phyloP scores from a whole-genome alignment of 2,797 vertebrate genomes.

The Chaenodraco wilsoni region DNA sequence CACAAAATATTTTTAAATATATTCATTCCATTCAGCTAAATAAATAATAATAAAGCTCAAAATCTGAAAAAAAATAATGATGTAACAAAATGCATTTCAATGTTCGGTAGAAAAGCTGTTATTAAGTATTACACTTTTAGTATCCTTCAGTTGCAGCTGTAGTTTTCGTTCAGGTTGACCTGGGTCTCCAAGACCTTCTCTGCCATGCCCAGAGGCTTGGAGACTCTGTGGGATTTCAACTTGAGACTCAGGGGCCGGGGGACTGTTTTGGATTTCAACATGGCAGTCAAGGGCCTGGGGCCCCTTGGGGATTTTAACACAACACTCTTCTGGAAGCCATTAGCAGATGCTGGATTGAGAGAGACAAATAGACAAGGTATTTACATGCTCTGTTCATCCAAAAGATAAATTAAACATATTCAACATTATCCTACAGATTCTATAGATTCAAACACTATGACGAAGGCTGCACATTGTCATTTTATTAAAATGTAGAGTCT shows the following conservation, averaged over 20 bases:
- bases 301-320: slow-evolving; percentile 28
- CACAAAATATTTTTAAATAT: slow-evolving; percentile 1
- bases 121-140: neutral
- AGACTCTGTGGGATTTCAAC: slow-evolving; percentile 6
- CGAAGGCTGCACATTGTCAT: neutral
- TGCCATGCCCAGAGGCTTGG: slow-evolving; percentile 2
- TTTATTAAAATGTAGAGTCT: slow-evolving; percentile 13
- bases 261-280: slow-evolving; percentile 12
- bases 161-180: slow-evolving; percentile 53
- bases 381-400: neutral
- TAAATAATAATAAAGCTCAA: neutral
- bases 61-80: neutral
- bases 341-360: slow-evolving; percentile 46
- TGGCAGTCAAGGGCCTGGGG: slow-evolving; percentile 8
- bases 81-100: neutral
- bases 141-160: slow-evolving; percentile 63
- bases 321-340: slow-evolving; percentile 26
- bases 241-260: neutral
- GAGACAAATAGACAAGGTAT: slow-evolving; percentile 28
- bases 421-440: neutral
- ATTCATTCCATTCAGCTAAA: neutral
- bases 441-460: slow-evolving; percentile 17
- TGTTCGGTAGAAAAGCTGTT: neutral
- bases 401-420: slow-evolving; percentile 12
- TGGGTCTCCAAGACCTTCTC: slow-evolving; percentile 10